Evolutionary conservation across 2,888 invertebrate genomes (phyloP).

Genomic region (Caenorhabditis doughertyi): DNA sequence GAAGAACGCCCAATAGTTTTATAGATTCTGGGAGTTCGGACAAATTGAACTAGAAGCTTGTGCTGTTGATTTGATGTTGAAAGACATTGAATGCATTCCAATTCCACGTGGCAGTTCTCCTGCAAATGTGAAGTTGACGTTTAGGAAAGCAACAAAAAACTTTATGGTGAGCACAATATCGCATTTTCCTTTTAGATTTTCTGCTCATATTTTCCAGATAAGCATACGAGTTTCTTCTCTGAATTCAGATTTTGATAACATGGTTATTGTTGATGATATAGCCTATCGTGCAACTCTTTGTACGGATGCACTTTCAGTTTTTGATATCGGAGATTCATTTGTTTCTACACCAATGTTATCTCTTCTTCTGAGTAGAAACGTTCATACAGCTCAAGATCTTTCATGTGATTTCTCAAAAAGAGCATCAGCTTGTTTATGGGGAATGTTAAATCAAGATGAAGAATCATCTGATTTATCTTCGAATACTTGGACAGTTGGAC

Average conservation of each 20-base stretch:
- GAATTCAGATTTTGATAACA: conserved; percentile 79
- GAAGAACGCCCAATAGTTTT: not conserved
- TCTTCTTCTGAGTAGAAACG: conserved; percentile 75
- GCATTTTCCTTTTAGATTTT: too few species aligned
- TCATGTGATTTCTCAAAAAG: conserved; percentile 80
- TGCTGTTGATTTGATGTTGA: conserved; percentile 68
- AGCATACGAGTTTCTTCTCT: conserved; percentile 74
- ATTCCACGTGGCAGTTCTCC: conserved; percentile 71
- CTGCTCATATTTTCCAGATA: conserved; percentile 70
- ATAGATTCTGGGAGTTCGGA: conserved; percentile 74
- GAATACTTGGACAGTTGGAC: conserved; percentile 77
- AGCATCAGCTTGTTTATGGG: conserved; percentile 80
- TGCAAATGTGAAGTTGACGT: conserved; percentile 71
- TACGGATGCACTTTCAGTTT: conserved; percentile 76
- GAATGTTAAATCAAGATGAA: conserved; percentile 64
- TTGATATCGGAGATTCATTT: conserved; percentile 79
- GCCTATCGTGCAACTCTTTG: conserved; percentile 73
- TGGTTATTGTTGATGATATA: conserved; percentile 80
- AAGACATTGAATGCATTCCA: conserved; percentile 71
- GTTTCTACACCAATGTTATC: conserved; percentile 79
- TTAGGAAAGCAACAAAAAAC: conserved; percentile 70
- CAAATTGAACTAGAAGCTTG: conserved; percentile 73
- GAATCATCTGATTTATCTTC: conserved; percentile 65
- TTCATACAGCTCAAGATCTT: conserved; percentile 79
- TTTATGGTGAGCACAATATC: conserved; percentile 71